Conservation (phyloP, 2,113 vertebrate species). For the Tetrax tetrax region DNA sequence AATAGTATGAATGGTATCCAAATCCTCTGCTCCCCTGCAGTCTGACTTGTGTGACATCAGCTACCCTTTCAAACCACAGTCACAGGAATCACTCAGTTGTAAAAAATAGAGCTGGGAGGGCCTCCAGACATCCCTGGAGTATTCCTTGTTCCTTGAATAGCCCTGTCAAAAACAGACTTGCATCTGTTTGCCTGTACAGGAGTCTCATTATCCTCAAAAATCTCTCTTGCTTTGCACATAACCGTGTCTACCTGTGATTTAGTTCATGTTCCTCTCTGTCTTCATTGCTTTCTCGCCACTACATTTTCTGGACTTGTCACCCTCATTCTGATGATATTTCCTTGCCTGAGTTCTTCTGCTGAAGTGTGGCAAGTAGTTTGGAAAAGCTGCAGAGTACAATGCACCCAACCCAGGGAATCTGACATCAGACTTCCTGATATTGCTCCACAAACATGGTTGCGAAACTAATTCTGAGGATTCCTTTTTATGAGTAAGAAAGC, state of each 20-base stretch:
- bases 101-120: not conserved
- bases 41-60: conserved; percentile 18
- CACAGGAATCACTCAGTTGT: not conserved
- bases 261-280: not conserved
- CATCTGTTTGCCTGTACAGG: not conserved
- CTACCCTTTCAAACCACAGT: conserved; percentile 13
- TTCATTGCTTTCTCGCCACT: not conserved
- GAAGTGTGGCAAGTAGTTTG: not conserved
- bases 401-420: not conserved
- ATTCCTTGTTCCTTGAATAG: not conserved
- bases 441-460: not conserved
- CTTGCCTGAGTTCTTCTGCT: not conserved
- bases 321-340: not conserved
- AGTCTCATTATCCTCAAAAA: not conserved
- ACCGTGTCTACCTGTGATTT: not conserved
- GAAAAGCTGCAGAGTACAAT: not conserved
- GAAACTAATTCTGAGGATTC: not conserved
- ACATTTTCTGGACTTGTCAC: not conserved
- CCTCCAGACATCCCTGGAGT: not conserved
- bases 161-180: not conserved
- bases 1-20: conserved; percentile 6
- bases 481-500: not conserved
- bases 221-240: not conserved
- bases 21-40: conserved; percentile 12
- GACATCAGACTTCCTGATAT: not conserved